Evolutionary conservation across 2,888 invertebrate species (phyloP).

Genomic region (Ormyrus rosae): DNA sequence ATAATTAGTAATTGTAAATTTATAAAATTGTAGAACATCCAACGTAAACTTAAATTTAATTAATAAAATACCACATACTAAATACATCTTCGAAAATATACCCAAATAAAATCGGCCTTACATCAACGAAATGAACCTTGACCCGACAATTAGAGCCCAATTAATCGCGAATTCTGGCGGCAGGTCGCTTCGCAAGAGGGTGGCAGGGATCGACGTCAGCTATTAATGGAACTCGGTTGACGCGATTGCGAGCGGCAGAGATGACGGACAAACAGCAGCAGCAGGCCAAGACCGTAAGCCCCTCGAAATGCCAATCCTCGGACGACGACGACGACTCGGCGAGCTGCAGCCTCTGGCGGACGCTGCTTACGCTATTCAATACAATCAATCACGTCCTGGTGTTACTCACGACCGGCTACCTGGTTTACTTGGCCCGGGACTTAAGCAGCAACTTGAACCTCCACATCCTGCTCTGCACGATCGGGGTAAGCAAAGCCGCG

Average conservation of each 20-base stretch:
- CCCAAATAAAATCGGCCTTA: too few species aligned
- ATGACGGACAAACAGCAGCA: not conserved
- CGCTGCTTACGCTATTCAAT: slow-evolving; percentile 50
- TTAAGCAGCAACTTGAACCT: slow-evolving; percentile 49
- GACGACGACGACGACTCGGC: not conserved
- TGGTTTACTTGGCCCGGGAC: slow-evolving; percentile 50
- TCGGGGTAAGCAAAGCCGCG: slow-evolving; percentile 57
- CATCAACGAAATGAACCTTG: too few species aligned
- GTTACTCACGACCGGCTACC: slow-evolving; percentile 55
- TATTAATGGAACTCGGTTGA: slow-evolving; percentile 12
- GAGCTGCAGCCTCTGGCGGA: slow-evolving; percentile 17
- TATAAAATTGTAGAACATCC: too few species aligned
- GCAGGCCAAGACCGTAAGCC: not conserved
- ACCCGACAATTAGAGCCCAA: too few species aligned
- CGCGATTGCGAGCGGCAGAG: not conserved
- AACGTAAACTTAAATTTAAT: too few species aligned
- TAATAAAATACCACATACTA: too few species aligned
- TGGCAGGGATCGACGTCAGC: too few species aligned
- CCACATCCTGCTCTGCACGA: slow-evolving; percentile 58
- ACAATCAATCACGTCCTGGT: slow-evolving; percentile 58
- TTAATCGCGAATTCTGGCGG: too few species aligned
- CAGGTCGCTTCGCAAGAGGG: too few species aligned
- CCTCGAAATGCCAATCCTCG: not conserved
- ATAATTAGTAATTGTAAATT: too few species aligned
- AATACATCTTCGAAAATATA: too few species aligned